Evolutionary conservation across 2,888 invertebrate genomes (phyloP).

Genomic region (Torymus tubicola): DNA sequence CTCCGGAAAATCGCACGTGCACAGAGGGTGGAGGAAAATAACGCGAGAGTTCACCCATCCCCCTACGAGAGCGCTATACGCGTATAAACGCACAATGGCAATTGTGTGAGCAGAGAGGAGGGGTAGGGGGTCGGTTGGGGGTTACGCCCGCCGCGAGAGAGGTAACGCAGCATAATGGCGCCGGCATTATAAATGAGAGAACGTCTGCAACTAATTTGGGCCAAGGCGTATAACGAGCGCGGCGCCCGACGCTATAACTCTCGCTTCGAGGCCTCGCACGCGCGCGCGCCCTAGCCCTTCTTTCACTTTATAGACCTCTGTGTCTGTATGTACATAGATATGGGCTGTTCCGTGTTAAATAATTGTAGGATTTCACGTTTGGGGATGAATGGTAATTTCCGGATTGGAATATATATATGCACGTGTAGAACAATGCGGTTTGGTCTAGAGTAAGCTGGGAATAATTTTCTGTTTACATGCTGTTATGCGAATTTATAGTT

Average conservation of each 20-base stretch:
- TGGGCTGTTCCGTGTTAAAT: no score
- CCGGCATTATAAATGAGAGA: slow-evolving; percentile 71
- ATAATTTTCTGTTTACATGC: no score
- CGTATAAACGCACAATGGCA: slow-evolving; percentile 65
- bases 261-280: slow-evolving; percentile 20
- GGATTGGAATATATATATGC: no score
- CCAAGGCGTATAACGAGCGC: slow-evolving; percentile 37
- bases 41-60: no score
- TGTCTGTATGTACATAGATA: no score
- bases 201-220: slow-evolving; percentile 72
- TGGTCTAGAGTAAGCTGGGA: no score
- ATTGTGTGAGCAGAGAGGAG: slow-evolving; percentile 58
- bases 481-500: no score
- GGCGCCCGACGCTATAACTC: slow-evolving; percentile 25
- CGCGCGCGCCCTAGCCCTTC: not conserved
- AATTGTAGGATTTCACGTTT: no score
- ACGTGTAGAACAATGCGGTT: no score
- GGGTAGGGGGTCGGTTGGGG: no score
- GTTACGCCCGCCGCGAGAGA: slow-evolving; percentile 21
- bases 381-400: no score
- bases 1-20: slow-evolving; percentile 11
- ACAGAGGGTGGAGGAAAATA: not conserved
- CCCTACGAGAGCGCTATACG: no score
- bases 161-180: slow-evolving; percentile 65
- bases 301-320: not conserved